Evolutionary conservation across 2,113 vertebrate species (phyloP), one percentile per base, ranked within the genome.

Genomic region (Pteronura brasiliensis): DNA sequence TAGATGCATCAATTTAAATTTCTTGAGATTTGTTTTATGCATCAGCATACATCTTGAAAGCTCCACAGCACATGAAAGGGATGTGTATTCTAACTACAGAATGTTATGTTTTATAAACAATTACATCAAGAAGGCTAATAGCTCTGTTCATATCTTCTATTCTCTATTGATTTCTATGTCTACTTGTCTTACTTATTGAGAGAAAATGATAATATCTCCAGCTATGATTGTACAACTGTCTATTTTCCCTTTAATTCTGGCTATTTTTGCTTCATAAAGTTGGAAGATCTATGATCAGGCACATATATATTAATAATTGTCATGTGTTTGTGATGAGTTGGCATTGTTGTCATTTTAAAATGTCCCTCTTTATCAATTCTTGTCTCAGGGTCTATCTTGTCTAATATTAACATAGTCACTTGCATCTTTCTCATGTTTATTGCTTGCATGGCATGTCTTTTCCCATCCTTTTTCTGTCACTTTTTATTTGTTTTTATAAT

Each of bases 401-500:
- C 59, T 76, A 31, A 39, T 80, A 89, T 85, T 83, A 95, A 88
- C 63, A 55, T 4, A 88, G 71, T 15, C 36, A 63, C 13, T n/a
- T 34, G 4, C 31, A 61, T 77, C 77, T 88, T 92, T 88, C 71
- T 80, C 52, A 23, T 39, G 52, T 77, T 80, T 84, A 55, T 13
- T 80, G 18, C 84, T 77, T 85, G 18, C 25, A 55, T 21, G 13
- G 18, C 42, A 1, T 79, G 84, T 95, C 71, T 92, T 44, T 87
- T 47, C 74, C 25, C 31, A 85, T 47, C 85, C 52, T 80, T 84
- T 79, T 34, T 29, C 42, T 84, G 79, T 89, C 85, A 89, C 11
- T 79, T 67, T 82, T 80, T 71, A 83, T 52, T 44, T 52, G 29
- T 34, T 89, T 92, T 95, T 63, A 79, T 93, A 92, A 92, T 84